Conservation (phyloP, 2,797 vertebrate species). For the Australoheros facetus region DNA sequence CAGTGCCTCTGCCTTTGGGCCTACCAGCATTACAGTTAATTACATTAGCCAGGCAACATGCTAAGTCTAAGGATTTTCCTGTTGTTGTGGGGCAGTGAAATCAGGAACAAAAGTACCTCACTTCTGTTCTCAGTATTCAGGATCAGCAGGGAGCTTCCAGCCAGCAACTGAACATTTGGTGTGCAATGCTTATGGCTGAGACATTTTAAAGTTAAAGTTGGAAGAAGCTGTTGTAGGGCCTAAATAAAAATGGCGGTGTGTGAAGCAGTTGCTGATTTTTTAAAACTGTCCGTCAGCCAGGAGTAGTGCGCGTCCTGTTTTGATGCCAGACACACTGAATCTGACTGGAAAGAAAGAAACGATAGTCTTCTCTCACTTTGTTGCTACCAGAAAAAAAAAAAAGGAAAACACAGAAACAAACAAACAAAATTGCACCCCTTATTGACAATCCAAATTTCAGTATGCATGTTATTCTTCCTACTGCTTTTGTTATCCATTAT, state of each 20-base stretch:
- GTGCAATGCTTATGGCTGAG: neutral
- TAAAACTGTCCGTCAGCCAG: neutral
- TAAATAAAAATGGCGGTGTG: neutral
- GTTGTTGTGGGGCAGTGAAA: neutral
- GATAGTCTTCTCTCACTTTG: neutral
- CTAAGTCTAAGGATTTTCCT: neutral
- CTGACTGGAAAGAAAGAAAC: neutral
- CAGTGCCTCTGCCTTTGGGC: neutral
- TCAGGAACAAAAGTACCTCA: neutral
- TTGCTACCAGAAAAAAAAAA: neutral
- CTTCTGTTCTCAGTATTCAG: neutral
- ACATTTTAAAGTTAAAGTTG: constrained; percentile 4
- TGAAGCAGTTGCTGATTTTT: neutral
- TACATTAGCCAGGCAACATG: neutral
- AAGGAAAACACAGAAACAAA: neutral
- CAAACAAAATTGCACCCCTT: neutral
- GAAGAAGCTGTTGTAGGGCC: neutral
- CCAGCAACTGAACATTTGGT: constrained; percentile 5
- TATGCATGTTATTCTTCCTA: neutral
- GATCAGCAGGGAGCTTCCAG: neutral
- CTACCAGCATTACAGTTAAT: neutral
- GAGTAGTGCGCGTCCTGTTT: neutral
- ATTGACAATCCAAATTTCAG: neutral
- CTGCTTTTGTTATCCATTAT: neutral
- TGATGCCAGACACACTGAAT: neutral